phyloP scores from a whole-genome alignment of 1,140 invertebrate species.

The Pseudomyrmex dendroicus region DNA sequence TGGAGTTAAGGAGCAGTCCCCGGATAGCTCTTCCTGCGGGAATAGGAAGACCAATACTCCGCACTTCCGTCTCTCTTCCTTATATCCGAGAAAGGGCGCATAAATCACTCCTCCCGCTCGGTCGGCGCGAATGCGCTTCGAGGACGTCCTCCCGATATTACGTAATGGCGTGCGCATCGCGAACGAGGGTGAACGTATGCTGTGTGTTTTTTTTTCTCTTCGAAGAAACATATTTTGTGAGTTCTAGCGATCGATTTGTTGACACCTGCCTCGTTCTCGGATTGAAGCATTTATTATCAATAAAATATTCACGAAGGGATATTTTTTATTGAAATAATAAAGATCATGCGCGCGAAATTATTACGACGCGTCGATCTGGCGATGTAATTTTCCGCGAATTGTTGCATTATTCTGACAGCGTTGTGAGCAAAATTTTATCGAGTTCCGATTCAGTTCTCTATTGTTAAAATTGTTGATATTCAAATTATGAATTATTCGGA shows the following conservation, averaged over 20 bases:
- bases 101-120: constrained; percentile 77
- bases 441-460: constrained; percentile 11
- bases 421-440: background rate
- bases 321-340: constrained; percentile 4
- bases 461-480: constrained; percentile 19
- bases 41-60: constrained; percentile 81
- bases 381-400: background rate
- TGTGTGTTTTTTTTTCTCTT: constrained; percentile 1
- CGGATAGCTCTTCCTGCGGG: constrained; percentile 75
- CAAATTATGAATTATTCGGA: background rate
- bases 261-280: background rate
- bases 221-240: background rate
- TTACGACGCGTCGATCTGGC: background rate
- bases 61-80: constrained; percentile 78
- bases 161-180: constrained; percentile 72
- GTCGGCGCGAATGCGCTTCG: constrained; percentile 46
- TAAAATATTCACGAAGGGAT: background rate
- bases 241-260: background rate
- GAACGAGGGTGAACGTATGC: background rate
- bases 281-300: background rate
- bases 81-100: constrained; percentile 74
- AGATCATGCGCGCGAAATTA: constrained; percentile 24
- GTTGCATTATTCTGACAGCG: background rate
- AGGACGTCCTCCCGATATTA: constrained; percentile 78
- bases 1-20: constrained; percentile 73